Evolutionary conservation across 2,888 invertebrate genomes (phyloP).

Genomic region (Mongoloraphidia duomilia): DNA sequence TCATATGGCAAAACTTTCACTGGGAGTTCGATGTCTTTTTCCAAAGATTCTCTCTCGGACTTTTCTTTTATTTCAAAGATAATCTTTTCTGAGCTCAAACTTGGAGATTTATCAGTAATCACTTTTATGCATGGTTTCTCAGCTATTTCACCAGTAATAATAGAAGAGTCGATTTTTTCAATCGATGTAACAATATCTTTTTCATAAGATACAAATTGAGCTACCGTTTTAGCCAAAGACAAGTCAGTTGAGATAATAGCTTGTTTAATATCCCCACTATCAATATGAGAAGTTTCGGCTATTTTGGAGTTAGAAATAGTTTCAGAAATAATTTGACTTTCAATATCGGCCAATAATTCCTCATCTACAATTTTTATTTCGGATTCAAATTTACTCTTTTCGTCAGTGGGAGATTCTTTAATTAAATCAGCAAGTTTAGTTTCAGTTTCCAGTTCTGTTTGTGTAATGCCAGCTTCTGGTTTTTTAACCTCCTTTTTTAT

Average conservation of each 20-base stretch:
- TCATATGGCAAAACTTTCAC: no score
- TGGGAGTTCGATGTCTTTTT: no score
- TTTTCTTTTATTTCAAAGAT: background rate
- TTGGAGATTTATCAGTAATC: constrained; percentile 4
- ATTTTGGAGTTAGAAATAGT: background rate
- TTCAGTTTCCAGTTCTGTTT: no score
- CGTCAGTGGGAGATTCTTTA: no score
- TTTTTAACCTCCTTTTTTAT: no score
- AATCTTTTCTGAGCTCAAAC: background rate
- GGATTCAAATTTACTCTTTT: no score
- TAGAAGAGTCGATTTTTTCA: background rate
- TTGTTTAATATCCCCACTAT: background rate
- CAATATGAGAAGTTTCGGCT: background rate
- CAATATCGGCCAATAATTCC: background rate
- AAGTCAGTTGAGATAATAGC: background rate
- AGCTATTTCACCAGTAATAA: background rate
- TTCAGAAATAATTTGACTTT: constrained; percentile 2
- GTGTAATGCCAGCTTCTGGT: no score
- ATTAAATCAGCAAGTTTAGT: no score
- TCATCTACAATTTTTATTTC: no score
- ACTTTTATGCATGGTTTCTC: constrained; percentile 9
- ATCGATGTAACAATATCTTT: background rate
- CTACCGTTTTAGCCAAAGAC: background rate
- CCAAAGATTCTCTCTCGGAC: background rate
- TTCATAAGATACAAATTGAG: background rate